Evolutionary conservation across 2,113 vertebrate species (phyloP).

Genomic region (Isichthys henryi): DNA sequence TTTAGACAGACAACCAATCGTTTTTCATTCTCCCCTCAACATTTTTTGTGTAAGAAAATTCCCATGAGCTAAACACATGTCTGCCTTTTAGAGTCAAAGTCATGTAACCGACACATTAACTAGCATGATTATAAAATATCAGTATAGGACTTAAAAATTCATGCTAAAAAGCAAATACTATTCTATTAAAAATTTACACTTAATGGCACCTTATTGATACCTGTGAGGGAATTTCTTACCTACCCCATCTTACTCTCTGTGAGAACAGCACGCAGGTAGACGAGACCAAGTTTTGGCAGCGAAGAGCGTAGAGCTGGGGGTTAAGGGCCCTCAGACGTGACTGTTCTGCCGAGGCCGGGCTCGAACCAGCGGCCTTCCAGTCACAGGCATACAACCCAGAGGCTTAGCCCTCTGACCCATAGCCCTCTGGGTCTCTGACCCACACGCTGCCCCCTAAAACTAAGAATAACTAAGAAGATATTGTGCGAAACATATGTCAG

Average conservation of each 20-base stretch:
- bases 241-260: not conserved
- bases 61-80: not conserved
- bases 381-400: not conserved
- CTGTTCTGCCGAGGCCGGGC: not conserved
- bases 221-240: not conserved
- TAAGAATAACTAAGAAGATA: not conserved
- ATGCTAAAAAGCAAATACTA: not conserved
- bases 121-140: not conserved
- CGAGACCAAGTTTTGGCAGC: not conserved
- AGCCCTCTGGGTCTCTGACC: not conserved
- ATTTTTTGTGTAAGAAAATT: no score
- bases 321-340: not conserved
- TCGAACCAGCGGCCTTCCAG: not conserved
- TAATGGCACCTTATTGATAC: not conserved
- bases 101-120: not conserved
- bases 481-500: not conserved
- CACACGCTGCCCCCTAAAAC: not conserved
- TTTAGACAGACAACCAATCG: no score
- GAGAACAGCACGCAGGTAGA: not conserved
- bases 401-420: not conserved
- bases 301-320: not conserved
- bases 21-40: no score
- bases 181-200: not conserved
- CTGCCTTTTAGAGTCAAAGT: not conserved
- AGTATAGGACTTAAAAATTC: not conserved